Evolutionary conservation across 1,140 invertebrate species (phyloP).

Genomic region (Nephila pilipes): DNA sequence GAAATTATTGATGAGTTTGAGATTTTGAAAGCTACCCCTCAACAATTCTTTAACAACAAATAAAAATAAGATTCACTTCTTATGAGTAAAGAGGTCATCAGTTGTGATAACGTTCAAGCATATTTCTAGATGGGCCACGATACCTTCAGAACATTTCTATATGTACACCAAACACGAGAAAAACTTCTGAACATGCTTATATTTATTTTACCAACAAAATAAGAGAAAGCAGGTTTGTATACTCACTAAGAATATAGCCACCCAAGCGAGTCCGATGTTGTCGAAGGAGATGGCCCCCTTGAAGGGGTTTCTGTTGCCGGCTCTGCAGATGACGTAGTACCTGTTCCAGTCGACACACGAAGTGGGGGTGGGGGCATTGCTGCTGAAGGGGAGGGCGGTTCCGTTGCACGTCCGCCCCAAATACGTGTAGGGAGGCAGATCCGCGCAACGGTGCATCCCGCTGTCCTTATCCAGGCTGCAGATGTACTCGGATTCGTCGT

Average conservation of each 20-base stretch:
- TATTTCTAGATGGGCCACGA: too few relatives aligned
- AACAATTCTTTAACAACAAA: too few relatives aligned
- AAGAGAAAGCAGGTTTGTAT: neutral
- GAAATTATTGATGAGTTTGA: too few relatives aligned
- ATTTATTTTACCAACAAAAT: neutral
- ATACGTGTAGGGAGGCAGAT: slow-evolving; percentile 91
- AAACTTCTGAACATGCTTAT: too few relatives aligned
- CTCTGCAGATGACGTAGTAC: slow-evolving; percentile 97
- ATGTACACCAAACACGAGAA: too few relatives aligned
- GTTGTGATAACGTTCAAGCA: too few relatives aligned
- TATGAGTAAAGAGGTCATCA: too few relatives aligned
- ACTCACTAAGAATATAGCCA: slow-evolving; percentile 95
- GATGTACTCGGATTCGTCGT: slow-evolving; percentile 97
- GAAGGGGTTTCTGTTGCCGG: slow-evolving; percentile 97
- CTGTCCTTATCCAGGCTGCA: slow-evolving; percentile 96
- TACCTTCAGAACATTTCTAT: too few relatives aligned
- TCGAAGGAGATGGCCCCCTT: slow-evolving; percentile 99
- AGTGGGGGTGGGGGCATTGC: slow-evolving; percentile 52
- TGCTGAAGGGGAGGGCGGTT: slow-evolving; percentile 77
- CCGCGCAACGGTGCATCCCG: slow-evolving; percentile 95
- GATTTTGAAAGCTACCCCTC: too few relatives aligned
- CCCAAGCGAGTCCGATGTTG: slow-evolving; percentile 99
- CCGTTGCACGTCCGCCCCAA: slow-evolving; percentile 87
- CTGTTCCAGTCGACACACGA: slow-evolving; percentile 99
- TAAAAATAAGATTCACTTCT: too few relatives aligned